Conservation (phyloP, 2,888 invertebrate species). For the Dyspetes luteomarginatus region DNA sequence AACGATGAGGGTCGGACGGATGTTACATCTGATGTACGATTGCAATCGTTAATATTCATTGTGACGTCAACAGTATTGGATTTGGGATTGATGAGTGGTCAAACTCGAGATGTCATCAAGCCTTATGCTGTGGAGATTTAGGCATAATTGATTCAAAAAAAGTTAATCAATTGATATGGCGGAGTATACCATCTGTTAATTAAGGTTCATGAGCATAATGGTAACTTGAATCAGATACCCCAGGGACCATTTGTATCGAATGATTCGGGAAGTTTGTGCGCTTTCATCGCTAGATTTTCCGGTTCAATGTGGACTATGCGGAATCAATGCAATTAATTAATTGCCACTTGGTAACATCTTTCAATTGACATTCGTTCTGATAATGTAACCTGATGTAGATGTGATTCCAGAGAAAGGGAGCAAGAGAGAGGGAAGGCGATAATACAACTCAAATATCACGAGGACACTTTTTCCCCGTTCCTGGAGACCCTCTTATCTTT, state of each 20-base stretch:
- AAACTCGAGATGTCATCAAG: background rate
- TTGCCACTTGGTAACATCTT: no score
- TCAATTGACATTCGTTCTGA: no score
- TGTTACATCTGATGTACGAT: background rate
- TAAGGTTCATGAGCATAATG: no score
- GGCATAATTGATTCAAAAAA: background rate
- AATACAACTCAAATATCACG: conserved; percentile 8
- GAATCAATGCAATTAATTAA: no score
- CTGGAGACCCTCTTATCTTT: background rate
- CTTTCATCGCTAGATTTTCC: no score
- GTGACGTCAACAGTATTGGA: background rate
- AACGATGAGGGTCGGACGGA: conserved; percentile 9
- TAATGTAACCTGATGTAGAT: no score
- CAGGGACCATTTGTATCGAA: no score
- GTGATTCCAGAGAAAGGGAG: no score
- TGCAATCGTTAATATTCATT: conserved; percentile 6
- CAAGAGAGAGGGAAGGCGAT: background rate
- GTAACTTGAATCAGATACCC: no score
- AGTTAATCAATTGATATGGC: no score
- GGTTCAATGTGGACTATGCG: no score
- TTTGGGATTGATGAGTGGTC: background rate
- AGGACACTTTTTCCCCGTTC: background rate
- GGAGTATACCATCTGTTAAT: no score
- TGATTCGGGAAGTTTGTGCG: background rate
- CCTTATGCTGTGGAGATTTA: background rate